phyloP scores from a whole-genome alignment of 2,888 invertebrate species.

The Polymixis flavicincta region DNA sequence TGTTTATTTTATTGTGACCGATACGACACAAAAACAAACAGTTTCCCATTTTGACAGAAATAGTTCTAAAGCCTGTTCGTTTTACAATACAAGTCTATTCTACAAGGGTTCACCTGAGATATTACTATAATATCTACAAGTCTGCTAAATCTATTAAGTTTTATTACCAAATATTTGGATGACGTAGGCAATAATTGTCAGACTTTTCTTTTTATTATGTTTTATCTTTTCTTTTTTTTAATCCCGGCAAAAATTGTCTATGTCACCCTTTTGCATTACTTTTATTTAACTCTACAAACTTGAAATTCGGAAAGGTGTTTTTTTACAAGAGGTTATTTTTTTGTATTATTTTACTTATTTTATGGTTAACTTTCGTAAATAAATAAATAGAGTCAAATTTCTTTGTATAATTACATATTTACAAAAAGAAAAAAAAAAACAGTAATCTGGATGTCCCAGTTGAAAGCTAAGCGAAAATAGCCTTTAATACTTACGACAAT shows the following conservation, averaged over 20 bases:
- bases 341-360: conserved; percentile 21
- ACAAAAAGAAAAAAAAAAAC: conserved; percentile 27
- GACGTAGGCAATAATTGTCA: conserved; percentile 12
- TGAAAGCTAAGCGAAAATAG: conserved; percentile 15
- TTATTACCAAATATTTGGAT: conserved; percentile 43
- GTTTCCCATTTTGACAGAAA: conserved; percentile 20
- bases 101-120: conserved; percentile 34
- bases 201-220: not conserved
- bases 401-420: conserved; percentile 42
- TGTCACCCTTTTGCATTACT: conserved; percentile 2
- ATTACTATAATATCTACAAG: conserved; percentile 60
- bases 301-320: conserved; percentile 41
- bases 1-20: conserved; percentile 2
- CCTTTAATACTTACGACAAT: not conserved
- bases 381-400: conserved; percentile 53
- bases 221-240: not conserved
- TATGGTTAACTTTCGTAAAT: conserved; percentile 58
- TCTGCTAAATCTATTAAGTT: conserved; percentile 52
- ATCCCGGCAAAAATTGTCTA: not conserved
- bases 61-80: conserved; percentile 21
- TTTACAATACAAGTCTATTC: conserved; percentile 33
- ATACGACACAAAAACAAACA: not conserved
- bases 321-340: conserved; percentile 5
- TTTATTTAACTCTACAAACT: conserved; percentile 6
- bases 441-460: conserved; percentile 3